A percentile compares a stretch with the other conserved stretches of the same genome.
phyloP scores from a whole-genome alignment of 2,888 invertebrate species.

The Metacarcinus magister region DNA sequence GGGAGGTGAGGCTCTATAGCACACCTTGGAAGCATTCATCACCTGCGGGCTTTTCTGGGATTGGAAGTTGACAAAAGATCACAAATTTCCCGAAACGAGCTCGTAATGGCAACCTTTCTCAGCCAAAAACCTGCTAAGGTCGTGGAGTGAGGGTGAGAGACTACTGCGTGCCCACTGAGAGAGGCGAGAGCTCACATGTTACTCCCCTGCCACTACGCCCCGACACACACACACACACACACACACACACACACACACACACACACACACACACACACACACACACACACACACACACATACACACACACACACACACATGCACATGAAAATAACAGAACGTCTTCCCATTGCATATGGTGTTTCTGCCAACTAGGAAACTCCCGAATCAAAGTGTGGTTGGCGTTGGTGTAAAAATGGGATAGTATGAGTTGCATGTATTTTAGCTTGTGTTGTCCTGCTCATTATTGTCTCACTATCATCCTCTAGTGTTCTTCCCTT shows the following conservation, averaged over 20 bases:
- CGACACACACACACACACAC: neutral
- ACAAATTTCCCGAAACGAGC: constrained; percentile 1
- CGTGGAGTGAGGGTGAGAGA: neutral
- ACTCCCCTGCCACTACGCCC: neutral
- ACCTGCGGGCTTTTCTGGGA: constrained; percentile 5
- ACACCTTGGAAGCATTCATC: neutral
- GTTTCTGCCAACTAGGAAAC: neutral
- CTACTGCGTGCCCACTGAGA: neutral
- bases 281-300: neutral
- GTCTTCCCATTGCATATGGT: neutral
- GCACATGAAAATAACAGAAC: neutral
- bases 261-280: constrained; percentile 17
- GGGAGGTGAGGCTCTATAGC: neutral
- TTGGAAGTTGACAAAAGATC: constrained; percentile 47
- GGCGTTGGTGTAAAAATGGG: neutral
- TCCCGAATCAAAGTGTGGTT: neutral
- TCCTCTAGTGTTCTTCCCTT: neutral
- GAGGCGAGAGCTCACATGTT: neutral
- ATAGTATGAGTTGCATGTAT: neutral
- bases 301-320: neutral
- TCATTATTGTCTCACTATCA: neutral
- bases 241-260: constrained; percentile 40
- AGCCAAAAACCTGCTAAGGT: neutral
- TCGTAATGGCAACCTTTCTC: neutral
- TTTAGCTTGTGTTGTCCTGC: neutral